phyloP scores from a whole-genome alignment of 2,797 vertebrate genomes.

The Phaenicophaeus curvirostris region DNA sequence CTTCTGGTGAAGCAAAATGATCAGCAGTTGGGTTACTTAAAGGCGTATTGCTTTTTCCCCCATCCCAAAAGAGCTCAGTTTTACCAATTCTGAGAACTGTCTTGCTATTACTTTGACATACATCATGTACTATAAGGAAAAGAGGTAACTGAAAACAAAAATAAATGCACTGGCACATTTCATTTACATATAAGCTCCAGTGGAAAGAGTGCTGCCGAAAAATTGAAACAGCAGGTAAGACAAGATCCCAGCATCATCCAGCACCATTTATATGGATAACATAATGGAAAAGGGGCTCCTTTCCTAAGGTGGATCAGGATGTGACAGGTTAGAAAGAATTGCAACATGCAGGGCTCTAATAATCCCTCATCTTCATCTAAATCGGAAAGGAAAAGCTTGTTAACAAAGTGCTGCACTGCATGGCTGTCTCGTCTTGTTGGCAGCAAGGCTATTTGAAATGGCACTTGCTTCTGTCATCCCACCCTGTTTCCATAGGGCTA shows the following conservation, averaged over 20 bases:
- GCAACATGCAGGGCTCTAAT: not conserved
- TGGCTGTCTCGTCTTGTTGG: not conserved
- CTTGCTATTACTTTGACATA: not conserved
- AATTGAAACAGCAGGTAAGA: not conserved
- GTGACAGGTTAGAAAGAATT: not conserved
- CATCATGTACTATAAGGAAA: not conserved
- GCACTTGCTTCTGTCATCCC: not conserved
- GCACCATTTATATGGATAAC: not conserved
- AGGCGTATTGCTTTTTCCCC: not conserved
- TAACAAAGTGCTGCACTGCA: not conserved
- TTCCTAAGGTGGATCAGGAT: not conserved
- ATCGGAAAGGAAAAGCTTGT: not conserved
- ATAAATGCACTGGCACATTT: not conserved
- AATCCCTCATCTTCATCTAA: not conserved
- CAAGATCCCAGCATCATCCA: not conserved
- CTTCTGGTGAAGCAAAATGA: not conserved
- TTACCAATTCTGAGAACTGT: not conserved
- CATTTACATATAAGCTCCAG: not conserved
- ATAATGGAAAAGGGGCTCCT: not conserved
- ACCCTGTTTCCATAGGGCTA: not conserved
- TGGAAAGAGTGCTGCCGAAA: not conserved
- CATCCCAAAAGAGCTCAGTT: fast-evolving
- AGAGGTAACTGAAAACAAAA: not conserved
- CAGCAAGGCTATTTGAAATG: not conserved
- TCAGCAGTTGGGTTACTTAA: not conserved